Conservation (phyloP, 2,113 vertebrate genomes). For the Coturnix japonica region DNA sequence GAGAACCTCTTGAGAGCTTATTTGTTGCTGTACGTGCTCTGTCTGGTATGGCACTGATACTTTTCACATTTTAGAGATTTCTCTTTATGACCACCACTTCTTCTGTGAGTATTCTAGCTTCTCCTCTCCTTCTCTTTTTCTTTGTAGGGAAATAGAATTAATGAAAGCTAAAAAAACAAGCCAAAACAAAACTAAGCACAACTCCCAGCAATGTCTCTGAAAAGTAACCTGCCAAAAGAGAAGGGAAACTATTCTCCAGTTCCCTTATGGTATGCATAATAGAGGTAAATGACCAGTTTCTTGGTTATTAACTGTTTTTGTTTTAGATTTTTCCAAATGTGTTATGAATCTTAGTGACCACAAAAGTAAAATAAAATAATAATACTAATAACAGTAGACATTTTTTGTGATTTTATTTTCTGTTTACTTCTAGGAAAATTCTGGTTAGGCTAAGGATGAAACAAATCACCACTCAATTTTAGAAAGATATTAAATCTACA, state of each 20-base stretch:
- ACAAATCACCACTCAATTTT: neutral
- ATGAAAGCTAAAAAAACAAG: neutral
- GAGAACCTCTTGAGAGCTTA: neutral
- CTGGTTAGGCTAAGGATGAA: neutral
- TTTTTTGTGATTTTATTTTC: neutral
- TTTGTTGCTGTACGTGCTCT: neutral
- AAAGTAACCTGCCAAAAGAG: neutral
- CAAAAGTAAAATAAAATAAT: neutral
- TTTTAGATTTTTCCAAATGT: neutral
- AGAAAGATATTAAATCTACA: neutral
- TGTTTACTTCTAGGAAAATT: neutral
- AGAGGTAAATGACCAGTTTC: neutral
- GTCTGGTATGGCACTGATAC: neutral
- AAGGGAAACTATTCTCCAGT: neutral
- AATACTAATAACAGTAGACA: neutral
- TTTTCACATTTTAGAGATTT: neutral
- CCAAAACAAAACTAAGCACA: neutral
- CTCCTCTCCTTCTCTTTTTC: neutral
- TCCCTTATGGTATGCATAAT: neutral
- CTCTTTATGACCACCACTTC: neutral
- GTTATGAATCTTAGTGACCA: neutral
- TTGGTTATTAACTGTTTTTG: neutral
- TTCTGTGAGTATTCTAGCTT: neutral
- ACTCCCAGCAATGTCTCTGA: rapidly evolving
- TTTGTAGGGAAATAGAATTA: neutral